Percentiles rank a stretch among this genome's conserved stretches.
Conservation (phyloP, 2,113 vertebrate genomes). For the Campylorhamphus procurvoides region DNA sequence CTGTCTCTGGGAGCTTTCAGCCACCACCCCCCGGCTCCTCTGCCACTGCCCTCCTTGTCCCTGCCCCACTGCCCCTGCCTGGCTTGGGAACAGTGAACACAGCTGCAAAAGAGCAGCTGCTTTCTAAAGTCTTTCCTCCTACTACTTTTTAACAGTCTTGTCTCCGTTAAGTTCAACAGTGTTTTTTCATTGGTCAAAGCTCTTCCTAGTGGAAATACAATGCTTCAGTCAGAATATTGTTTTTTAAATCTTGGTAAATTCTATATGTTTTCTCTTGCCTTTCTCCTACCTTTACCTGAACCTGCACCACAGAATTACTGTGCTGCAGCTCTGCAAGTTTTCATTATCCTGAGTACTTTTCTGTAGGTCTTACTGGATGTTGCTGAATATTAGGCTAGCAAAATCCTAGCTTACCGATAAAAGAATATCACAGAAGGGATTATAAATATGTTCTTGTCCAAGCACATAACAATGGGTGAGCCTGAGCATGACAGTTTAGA, state of each 20-base stretch:
- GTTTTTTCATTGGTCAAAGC: neutral
- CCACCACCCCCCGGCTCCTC: neutral
- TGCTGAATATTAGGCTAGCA: neutral
- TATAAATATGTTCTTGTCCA: neutral
- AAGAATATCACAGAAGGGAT: conserved; percentile 1
- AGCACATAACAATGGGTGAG: neutral
- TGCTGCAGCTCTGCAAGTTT: neutral
- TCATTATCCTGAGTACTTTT: neutral
- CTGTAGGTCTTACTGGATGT: neutral
- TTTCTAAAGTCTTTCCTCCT: neutral
- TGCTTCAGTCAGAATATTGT: neutral
- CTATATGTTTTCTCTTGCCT: neutral
- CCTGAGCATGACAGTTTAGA: neutral
- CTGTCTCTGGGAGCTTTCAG: neutral
- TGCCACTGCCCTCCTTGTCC: neutral
- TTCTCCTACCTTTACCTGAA: neutral
- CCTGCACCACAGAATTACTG: neutral
- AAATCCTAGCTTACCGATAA: neutral
- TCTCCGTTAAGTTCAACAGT: neutral
- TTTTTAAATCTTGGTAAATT: neutral
- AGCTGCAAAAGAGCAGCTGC: neutral
- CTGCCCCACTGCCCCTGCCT: neutral
- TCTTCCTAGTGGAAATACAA: neutral
- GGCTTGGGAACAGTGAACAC: accelerated
- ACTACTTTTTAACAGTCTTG: neutral